Conservation (phyloP, 2,888 invertebrate species). For the Chymomyza procnemis region DNA sequence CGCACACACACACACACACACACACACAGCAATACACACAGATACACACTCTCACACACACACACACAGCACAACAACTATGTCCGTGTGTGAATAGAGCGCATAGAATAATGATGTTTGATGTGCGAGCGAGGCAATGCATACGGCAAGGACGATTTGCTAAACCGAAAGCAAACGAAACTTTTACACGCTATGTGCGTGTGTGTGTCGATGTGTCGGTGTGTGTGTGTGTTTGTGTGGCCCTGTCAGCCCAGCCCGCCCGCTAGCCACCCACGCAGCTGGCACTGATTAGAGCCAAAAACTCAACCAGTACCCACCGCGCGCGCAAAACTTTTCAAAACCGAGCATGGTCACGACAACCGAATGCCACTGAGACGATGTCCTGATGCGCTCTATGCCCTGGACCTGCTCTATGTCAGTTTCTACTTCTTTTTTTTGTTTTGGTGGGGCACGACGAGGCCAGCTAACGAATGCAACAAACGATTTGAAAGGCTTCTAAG, state of each 20-base stretch:
- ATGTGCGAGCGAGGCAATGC: slow-evolving; percentile 30
- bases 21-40: slow-evolving; percentile 2
- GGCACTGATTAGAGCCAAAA: slow-evolving; percentile 36
- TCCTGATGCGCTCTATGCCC: slow-evolving; percentile 1
- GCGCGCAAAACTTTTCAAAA: slow-evolving; percentile 29
- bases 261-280: background rate
- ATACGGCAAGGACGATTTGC: slow-evolving; percentile 54
- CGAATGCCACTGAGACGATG: slow-evolving; percentile 35
- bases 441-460: background rate
- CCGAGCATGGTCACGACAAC: slow-evolving; percentile 31
- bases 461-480: slow-evolving; percentile 45
- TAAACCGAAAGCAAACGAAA: slow-evolving; percentile 60
- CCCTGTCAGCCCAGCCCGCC: background rate
- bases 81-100: slow-evolving; percentile 40
- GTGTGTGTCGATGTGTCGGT: background rate
- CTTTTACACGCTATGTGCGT: slow-evolving; percentile 20
- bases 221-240: too few relatives aligned
- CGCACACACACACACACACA: slow-evolving; percentile 38
- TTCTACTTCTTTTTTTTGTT: background rate
- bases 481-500: slow-evolving; percentile 65
- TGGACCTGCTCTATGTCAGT: background rate
- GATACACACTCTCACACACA: slow-evolving; percentile 10
- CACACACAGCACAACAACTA: slow-evolving; percentile 8
- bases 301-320: background rate
- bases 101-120: slow-evolving; percentile 27